Conservation (phyloP, 2,888 invertebrate species). For the Agrochola lota region DNA sequence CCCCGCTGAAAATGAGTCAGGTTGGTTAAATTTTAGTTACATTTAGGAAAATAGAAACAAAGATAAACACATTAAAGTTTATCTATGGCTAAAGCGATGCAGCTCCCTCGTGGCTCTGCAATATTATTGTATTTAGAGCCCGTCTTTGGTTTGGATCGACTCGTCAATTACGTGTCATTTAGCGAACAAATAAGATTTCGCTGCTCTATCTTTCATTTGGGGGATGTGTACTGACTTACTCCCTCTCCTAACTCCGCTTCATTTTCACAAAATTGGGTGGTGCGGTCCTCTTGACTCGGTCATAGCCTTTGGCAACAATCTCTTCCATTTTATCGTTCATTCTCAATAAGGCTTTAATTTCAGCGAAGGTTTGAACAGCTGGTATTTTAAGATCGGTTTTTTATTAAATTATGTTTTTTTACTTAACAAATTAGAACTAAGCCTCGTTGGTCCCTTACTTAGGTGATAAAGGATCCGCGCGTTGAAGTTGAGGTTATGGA, state of each 20-base stretch:
- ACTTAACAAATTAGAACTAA: conserved; percentile 35
- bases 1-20: conserved; percentile 46
- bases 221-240: conserved; percentile 44
- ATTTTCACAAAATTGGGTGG: conserved; percentile 68
- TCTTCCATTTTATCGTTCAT: conserved; percentile 66
- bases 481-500: conserved; percentile 70
- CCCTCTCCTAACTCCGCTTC: conserved; percentile 42
- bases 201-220: conserved; percentile 43
- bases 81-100: conserved; percentile 45
- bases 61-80: conserved; percentile 49
- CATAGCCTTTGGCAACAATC: conserved; percentile 68
- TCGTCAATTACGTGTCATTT: conserved; percentile 58
- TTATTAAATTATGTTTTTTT: conserved; percentile 36
- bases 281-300: conserved; percentile 60
- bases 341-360: conserved; percentile 69
- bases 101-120: conserved; percentile 40
- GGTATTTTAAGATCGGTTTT: conserved; percentile 33
- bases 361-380: conserved; percentile 52
- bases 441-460: conserved; percentile 34
- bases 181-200: conserved; percentile 57
- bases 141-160: conserved; percentile 48
- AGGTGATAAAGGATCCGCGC: conserved; percentile 59
- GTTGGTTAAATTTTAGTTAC: conserved; percentile 46
- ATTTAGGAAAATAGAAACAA: conserved; percentile 53
- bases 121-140: conserved; percentile 37